Conservation (phyloP, 92 coral and sea anemone genomes). For the Phenganax stokvisi region DNA sequence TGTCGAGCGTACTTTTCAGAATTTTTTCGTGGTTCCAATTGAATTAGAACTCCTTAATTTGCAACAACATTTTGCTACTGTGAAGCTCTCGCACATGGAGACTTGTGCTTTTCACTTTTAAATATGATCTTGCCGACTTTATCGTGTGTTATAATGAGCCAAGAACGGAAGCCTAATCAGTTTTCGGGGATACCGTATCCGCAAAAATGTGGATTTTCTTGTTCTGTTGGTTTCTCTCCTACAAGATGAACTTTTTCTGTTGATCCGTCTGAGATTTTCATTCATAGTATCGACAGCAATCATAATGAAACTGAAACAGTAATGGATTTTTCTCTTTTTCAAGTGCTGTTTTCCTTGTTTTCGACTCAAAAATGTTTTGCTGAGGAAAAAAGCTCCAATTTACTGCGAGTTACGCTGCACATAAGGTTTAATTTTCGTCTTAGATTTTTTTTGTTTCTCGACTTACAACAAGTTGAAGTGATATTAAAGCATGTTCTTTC, state of each 20-base stretch:
- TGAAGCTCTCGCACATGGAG: not conserved
- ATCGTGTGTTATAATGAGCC: not conserved
- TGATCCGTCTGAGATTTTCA: not conserved
- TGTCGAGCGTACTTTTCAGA: not conserved
- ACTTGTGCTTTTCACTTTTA: not conserved
- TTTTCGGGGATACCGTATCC: not conserved
- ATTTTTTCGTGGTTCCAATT: not conserved
- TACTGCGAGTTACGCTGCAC: not conserved
- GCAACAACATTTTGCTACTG: constrained; percentile 6
- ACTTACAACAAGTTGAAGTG: constrained; percentile 1
- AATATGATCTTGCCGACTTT: not conserved
- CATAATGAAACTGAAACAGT: not conserved
- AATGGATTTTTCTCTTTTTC: not conserved
- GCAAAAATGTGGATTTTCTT: not conserved
- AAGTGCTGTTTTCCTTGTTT: not conserved
- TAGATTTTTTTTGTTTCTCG: not conserved
- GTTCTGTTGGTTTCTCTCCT: not conserved
- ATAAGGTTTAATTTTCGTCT: not conserved
- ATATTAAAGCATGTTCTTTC: constrained; percentile 4
- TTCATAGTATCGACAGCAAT: not conserved
- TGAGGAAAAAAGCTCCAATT: not conserved
- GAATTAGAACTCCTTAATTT: not conserved
- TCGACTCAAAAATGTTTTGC: not conserved
- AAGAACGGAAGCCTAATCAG: constrained; percentile 3
- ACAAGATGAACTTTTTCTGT: not conserved